These are phyloP conservation scores for Pseudorasbora parva DNA, from an alignment of 2,113 vertebrate species.

Conservation along the genomic window DNA sequence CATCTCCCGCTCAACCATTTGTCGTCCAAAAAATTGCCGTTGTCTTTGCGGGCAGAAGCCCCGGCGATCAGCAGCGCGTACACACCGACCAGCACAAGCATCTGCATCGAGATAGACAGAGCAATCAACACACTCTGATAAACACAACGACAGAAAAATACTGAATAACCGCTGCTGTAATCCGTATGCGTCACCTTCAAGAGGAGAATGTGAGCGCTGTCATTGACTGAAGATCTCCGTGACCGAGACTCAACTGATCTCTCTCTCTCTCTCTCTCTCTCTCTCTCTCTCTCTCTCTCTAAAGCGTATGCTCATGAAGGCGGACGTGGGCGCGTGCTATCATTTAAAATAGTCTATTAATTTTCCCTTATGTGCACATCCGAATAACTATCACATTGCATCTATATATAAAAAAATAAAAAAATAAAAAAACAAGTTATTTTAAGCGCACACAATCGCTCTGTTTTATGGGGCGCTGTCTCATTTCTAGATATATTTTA, in stretches of 20 bases:
- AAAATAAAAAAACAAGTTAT: too few species aligned
- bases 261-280: conserved; percentile 54
- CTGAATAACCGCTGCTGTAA: background rate
- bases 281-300: conserved; percentile 48
- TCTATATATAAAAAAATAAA: too few species aligned
- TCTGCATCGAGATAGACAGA: conserved; percentile 77
- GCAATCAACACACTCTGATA: conserved; percentile 61
- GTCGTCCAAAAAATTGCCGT: conserved; percentile 95
- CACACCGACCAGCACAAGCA: conserved; percentile 86
- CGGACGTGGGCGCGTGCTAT: conserved; percentile 63
- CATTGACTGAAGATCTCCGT: conserved; percentile 68
- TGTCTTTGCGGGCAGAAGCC: conserved; percentile 81
- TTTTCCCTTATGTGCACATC: background rate
- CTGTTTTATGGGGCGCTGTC: too few species aligned
- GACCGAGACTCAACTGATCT: conserved; percentile 36
- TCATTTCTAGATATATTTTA: too few species aligned
- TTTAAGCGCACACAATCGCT: too few species aligned
- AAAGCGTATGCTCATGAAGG: conserved; percentile 66
- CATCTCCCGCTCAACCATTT: conserved; percentile 93
- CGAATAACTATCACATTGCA: too few species aligned
- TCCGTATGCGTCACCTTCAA: conserved; percentile 58
- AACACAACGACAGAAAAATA: background rate
- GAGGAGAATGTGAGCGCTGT: conserved; percentile 51
- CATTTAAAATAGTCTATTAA: background rate
- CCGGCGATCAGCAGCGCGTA: conserved; percentile 76